Evolutionary conservation across 2,888 invertebrate species (phyloP).

Genomic region (Lasioglossum marginatum): DNA sequence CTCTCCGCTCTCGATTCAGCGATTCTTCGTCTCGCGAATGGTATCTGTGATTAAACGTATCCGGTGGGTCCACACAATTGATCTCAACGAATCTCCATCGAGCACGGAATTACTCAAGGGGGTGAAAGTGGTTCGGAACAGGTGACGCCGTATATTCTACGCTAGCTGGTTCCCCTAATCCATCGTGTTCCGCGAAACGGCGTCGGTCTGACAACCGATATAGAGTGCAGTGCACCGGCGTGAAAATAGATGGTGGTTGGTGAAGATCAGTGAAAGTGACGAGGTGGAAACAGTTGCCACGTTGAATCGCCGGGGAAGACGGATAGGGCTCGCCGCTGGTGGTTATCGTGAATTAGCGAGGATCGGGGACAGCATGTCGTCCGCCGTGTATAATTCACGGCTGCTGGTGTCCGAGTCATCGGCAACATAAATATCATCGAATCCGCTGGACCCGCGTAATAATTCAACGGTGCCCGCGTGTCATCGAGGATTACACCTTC

Average conservation of each 20-base stretch:
- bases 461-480: neutral
- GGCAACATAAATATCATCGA: constrained; percentile 11
- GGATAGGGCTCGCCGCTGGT: constrained; percentile 16
- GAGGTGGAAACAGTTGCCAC: constrained; percentile 41
- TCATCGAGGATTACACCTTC: neutral
- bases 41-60: neutral
- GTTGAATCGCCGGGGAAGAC: constrained; percentile 16
- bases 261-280: constrained; percentile 60
- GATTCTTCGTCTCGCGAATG: neutral
- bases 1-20: no score
- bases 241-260: constrained; percentile 65
- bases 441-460: neutral
- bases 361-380: constrained; percentile 4
- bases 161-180: neutral
- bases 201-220: constrained; percentile 30
- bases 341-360: constrained; percentile 18
- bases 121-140: constrained; percentile 16
- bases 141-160: constrained; percentile 6
- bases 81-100: neutral
- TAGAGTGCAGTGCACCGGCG: constrained; percentile 64
- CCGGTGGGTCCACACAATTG: neutral
- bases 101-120: neutral
- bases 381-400: neutral
- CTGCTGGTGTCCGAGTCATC: neutral
- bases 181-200: constrained; percentile 22